These are phyloP conservation scores for Gallinago jamesoni DNA, from an alignment of 2,113 vertebrate genomes.

Conservation along the genomic window DNA sequence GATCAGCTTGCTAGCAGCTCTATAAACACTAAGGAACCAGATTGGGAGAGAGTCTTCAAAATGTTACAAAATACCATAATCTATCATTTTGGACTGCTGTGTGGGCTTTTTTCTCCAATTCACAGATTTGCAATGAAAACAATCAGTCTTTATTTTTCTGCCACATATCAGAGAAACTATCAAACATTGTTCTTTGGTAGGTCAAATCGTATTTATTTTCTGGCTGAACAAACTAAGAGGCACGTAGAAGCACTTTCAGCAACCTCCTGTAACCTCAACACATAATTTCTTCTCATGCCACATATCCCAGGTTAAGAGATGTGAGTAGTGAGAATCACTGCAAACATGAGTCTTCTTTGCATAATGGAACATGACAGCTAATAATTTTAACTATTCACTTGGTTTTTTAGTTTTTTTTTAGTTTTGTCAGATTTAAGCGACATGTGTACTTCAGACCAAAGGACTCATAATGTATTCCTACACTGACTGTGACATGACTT, in stretches of 20 bases:
- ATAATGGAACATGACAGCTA: not conserved
- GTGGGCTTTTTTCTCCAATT: accelerated
- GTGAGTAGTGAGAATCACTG: not conserved
- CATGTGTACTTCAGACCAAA: not conserved
- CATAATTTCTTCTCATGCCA: not conserved
- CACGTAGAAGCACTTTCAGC: not conserved
- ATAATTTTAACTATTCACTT: not conserved
- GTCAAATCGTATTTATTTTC: not conserved
- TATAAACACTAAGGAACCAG: not conserved
- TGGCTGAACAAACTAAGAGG: not conserved
- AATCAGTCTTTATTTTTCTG: not conserved
- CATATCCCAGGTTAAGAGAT: not conserved
- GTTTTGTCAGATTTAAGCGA: not conserved
- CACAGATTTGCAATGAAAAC: not conserved
- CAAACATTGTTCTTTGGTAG: not conserved
- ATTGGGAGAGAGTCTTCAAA: not conserved
- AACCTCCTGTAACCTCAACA: not conserved
- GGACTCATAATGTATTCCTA: not conserved
- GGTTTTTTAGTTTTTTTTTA: not conserved
- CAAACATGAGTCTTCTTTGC: not conserved
- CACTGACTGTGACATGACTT: accelerated
- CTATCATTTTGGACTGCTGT: not conserved
- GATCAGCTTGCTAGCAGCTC: not conserved
- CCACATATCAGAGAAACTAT: not conserved
- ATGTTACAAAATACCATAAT: not conserved